Conservation (phyloP, 2,888 invertebrate genomes). For the Pristionchus entomophagus region DNA sequence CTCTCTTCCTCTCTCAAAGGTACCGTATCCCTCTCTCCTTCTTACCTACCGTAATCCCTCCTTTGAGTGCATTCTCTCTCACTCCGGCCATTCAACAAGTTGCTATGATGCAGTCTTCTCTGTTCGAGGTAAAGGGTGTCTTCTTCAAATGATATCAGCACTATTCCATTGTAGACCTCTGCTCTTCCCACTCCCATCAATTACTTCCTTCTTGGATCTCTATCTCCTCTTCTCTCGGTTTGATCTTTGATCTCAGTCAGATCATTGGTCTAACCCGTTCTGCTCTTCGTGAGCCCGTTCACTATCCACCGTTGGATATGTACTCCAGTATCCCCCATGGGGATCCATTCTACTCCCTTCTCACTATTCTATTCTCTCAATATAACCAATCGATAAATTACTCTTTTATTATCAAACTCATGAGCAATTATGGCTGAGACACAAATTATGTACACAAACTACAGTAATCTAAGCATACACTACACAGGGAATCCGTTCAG, state of each 20-base stretch:
- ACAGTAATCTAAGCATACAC: slow-evolving; percentile 7
- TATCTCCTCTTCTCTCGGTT: slow-evolving; percentile 2
- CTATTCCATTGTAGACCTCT: neutral
- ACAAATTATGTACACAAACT: neutral
- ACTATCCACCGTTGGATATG: slow-evolving; percentile 45
- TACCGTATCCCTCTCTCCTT: neutral
- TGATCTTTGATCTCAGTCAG: neutral
- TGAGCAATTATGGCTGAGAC: slow-evolving; percentile 1
- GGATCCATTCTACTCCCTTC: slow-evolving; percentile 43
- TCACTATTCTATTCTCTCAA: neutral
- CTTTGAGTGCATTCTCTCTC: slow-evolving; percentile 25
- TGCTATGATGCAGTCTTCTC: neutral
- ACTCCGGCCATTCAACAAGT: slow-evolving; percentile 26
- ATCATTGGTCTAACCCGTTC: slow-evolving; percentile 4
- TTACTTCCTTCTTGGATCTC: slow-evolving; percentile 19
- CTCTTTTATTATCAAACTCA: neutral
- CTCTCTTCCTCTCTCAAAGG: slow-evolving; percentile 32
- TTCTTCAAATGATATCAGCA: neutral
- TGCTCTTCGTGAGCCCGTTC: slow-evolving; percentile 44
- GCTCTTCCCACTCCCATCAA: neutral
- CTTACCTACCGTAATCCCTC: neutral
- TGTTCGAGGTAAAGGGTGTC: slow-evolving; percentile 30
- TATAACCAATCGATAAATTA: slow-evolving; percentile 13
- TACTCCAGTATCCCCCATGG: slow-evolving; percentile 59
- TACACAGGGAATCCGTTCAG: neutral